Evolutionary conservation across 2,113 vertebrate genomes (phyloP).

Genomic region (Neotoma lepida): DNA sequence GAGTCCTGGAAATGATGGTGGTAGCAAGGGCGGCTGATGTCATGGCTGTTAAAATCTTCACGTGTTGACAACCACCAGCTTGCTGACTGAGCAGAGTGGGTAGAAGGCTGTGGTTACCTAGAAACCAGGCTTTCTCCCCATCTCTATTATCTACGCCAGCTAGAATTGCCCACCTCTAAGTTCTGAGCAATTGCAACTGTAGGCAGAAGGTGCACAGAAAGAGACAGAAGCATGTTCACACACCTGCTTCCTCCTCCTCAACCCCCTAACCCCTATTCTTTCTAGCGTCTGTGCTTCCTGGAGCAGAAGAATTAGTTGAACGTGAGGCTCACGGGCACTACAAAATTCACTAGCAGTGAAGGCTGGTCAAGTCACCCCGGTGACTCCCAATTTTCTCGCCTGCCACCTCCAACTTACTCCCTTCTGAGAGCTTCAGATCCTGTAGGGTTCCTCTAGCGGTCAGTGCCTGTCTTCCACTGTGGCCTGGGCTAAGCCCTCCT

Average conservation of each 20-base stretch:
- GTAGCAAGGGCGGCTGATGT: not conserved
- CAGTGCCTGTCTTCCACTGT: not conserved
- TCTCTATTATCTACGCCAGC: not conserved
- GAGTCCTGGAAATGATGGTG: not conserved
- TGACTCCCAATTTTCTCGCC: not conserved
- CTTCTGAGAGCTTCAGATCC: not conserved
- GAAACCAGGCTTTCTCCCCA: constrained; percentile 29
- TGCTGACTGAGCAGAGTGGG: not conserved
- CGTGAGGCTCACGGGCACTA: not conserved
- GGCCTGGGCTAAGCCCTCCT: not conserved
- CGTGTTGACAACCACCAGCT: not conserved
- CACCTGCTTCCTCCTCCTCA: not conserved
- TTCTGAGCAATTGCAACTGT: not conserved
- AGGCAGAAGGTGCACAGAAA: not conserved
- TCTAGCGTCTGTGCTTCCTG: not conserved
- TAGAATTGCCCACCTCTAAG: not conserved
- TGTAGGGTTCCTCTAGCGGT: not conserved
- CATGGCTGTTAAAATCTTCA: constrained; percentile 1
- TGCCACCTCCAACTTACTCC: not conserved
- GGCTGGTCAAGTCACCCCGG: not conserved
- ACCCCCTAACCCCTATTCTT: not conserved
- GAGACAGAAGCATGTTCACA: not conserved
- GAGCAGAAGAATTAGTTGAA: not conserved
- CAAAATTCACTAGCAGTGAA: not conserved
- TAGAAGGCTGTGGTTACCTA: constrained; percentile 22